Evolutionary conservation across 35 echinoderm and acorn worm species (phyloP), one percentile per base, ranked within the genome.

Genomic region (Diadema setosum): DNA sequence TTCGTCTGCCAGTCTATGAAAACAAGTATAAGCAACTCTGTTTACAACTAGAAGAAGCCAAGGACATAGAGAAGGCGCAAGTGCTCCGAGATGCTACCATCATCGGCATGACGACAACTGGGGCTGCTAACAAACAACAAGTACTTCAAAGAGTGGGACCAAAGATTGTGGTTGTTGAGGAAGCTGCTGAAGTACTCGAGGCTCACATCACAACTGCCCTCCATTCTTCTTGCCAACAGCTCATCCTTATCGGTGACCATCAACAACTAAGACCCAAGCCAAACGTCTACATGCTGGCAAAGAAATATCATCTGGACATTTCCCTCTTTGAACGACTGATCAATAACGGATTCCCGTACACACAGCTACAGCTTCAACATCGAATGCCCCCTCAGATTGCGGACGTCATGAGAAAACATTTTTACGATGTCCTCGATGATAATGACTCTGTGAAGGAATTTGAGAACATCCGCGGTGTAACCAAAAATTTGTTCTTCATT

Each of bases 201-300:
- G 29, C 89, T 27, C 81, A 84, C 67, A 85, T 85, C 1, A 45
- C 80, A 3, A 58, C 89, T 23, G 45, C 63, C 23, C 49, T 91
- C 20, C 60, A 46, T 42, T 20, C 83, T n/a, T 27, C 49, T n/a
- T 89, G 86, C 82, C 65, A 97, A 65, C 90, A 97, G 83, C 69
- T 97, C 12, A 97, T 97, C 48, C 73, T 97, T 3, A 97, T 97
- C 26, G 94, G 94, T 43, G 94, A 97, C 49, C 91, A 97, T 70
- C 90, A 97, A 25, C 94, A 97, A 60, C 74, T 97, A 3, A 32
- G 87, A 43, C 94, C 94, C n/a, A 97, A 97, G 23, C 91, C 94
- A 50, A 97, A 84, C 0, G 94, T 97, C 32, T 97, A 90, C 46
- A 65, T 84, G 57, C 61, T 97, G 24, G 91, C 81, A 5, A 97